A percentile compares a stretch with the other conserved stretches of the same genome.
Evolutionary conservation across 53 echinoderm and acorn worm genomes (phyloP).

Genomic region (Hippasteria phrygiana): DNA sequence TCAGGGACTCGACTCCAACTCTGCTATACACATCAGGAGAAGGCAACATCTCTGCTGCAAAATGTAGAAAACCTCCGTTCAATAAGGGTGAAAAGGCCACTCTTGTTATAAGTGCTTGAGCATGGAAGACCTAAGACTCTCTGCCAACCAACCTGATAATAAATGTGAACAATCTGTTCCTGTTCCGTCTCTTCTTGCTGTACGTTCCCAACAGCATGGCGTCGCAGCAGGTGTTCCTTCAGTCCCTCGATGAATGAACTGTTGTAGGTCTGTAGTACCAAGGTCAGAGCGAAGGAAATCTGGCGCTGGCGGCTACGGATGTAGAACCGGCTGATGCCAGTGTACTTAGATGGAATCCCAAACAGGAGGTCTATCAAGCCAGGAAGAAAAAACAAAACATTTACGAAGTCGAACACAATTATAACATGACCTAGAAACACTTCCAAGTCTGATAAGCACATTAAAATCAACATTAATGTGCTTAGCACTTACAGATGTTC

Average conservation of each 20-base stretch:
- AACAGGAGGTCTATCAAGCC: conserved; percentile 80
- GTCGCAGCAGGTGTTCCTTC: conserved; percentile 67
- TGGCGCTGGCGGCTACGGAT: conserved; percentile 83
- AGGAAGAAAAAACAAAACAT: background rate
- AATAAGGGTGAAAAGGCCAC: too few species aligned
- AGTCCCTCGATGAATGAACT: conserved; percentile 86
- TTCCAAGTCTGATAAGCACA: too few species aligned
- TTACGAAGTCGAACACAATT: background rate
- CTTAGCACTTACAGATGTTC: too few species aligned
- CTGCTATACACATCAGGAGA: too few species aligned
- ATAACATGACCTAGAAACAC: too few species aligned
- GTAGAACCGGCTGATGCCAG: conserved; percentile 87
- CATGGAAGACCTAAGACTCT: background rate
- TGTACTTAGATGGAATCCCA: conserved; percentile 86
- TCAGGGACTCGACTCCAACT: too few species aligned
- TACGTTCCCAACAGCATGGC: background rate
- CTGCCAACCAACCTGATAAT: conserved; percentile 78
- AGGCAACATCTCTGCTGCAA: too few species aligned
- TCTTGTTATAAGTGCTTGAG: too few species aligned
- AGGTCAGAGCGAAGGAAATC: conserved; percentile 89
- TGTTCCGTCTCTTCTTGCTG: conserved; percentile 67
- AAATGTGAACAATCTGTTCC: conserved; percentile 83
- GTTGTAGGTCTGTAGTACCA: conserved; percentile 91
- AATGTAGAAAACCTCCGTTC: too few species aligned
- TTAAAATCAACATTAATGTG: too few species aligned